Conservation (phyloP, 1,140 invertebrate genomes). For the Panulirus ornatus region DNA sequence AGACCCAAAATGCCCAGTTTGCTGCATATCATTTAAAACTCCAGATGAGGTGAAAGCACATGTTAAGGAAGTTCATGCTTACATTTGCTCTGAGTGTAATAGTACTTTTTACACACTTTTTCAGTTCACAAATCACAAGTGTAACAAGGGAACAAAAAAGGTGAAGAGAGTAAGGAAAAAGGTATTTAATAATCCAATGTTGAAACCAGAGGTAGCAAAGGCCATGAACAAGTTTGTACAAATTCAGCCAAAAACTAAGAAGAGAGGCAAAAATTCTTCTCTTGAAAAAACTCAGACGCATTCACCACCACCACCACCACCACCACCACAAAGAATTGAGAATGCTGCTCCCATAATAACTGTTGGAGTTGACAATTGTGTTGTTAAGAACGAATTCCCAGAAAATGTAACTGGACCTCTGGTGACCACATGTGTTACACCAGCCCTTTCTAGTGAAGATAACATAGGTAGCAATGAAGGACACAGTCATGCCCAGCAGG, state of each 20-base stretch:
- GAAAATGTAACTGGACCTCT: background rate
- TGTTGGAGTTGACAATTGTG: background rate
- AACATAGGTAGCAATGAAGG: background rate
- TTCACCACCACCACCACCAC: background rate
- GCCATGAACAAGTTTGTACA: slow-evolving; percentile 56
- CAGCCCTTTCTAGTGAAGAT: background rate
- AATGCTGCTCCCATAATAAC: background rate
- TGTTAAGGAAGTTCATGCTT: slow-evolving; percentile 55
- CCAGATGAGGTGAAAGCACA: slow-evolving; percentile 43
- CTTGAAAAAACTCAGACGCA: background rate
- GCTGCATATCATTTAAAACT: slow-evolving; percentile 41
- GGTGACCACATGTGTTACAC: background rate
- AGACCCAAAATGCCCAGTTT: slow-evolving; percentile 58
- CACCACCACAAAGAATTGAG: background rate
- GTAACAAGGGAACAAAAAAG: slow-evolving; percentile 44
- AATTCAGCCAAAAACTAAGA: slow-evolving; percentile 44
- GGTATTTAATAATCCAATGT: background rate
- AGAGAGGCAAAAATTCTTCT: background rate
- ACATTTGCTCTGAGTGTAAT: slow-evolving; percentile 56
- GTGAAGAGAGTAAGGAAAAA: slow-evolving; percentile 30
- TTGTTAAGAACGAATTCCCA: background rate
- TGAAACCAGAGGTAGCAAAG: slow-evolving; percentile 48
- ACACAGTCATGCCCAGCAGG: background rate
- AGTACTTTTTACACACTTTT: slow-evolving; percentile 59
- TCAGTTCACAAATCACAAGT: slow-evolving; percentile 59